Evolutionary conservation across 2,113 vertebrate species (phyloP).

Genomic region (Pygoscelis adeliae): DNA sequence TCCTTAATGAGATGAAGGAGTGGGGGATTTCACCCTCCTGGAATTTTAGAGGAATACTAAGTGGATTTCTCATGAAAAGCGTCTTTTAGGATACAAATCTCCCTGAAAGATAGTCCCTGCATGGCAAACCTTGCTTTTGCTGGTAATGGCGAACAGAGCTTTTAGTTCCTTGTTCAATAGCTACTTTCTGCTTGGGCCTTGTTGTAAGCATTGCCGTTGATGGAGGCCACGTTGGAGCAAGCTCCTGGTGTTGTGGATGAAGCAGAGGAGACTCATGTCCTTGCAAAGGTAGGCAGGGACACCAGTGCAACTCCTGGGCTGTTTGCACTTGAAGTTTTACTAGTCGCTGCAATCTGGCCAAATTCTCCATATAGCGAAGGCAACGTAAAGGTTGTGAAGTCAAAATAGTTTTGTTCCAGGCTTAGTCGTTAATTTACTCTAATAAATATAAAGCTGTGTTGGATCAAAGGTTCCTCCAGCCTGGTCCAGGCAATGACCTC

Average conservation of each 20-base stretch:
- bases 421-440: not conserved
- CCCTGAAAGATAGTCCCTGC: not conserved
- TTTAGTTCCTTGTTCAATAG: not conserved
- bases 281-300: not conserved
- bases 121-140: not conserved
- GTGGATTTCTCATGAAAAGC: constrained; percentile 60
- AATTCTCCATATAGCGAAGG: not conserved
- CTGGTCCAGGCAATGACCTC: not conserved
- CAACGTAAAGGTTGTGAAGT: not conserved
- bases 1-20: constrained; percentile 56
- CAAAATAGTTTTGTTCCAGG: not conserved
- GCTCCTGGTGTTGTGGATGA: not conserved
- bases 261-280: not conserved
- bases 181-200: not conserved
- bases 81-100: not conserved
- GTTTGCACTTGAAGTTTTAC: not conserved
- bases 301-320: not conserved
- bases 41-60: constrained; percentile 65
- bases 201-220: not conserved
- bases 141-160: not conserved
- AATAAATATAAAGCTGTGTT: not conserved
- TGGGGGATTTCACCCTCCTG: constrained; percentile 54
- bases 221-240: not conserved
- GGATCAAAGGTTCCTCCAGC: not conserved
- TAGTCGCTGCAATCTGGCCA: not conserved